Base-by-base conservation (phyloP, 1,140 invertebrate species). In the Coelopa frigida region DNA sequence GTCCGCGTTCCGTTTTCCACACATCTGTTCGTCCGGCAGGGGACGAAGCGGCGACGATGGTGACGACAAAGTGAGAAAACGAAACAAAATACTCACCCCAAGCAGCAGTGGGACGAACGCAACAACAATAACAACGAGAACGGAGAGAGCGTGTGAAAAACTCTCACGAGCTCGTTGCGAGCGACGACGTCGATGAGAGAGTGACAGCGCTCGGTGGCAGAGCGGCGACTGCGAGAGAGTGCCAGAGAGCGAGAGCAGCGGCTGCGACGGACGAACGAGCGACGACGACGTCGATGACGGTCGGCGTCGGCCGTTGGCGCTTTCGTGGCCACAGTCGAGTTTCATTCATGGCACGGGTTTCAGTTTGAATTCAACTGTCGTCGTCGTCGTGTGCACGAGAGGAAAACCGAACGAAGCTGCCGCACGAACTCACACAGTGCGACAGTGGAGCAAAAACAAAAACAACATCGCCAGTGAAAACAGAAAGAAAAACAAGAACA, bases 291-390 rank as follows among this genome's bases (percentile, higher is more conserved):
- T 5, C 17, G 24, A 22, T 33, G 20, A 31, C 26, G 32, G 40
- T 42, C 23, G 24, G 39, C 11, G 23, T 10, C 26, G n/a, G 32
- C 39, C 22, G 40, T 15, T 39, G 22, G 22, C 21, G 15, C n/a
- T 23, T 43, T 12, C 24, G 36, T 21, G 41, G 33, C 46, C 40
- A 48, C 40, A 35, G 31, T 24, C 29, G 41, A 49, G 41, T 49
- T 49, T 49, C 36, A 49, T 49, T 49, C 48, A 49, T 32, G 48
- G 36, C 42, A 37, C 33, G 27, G 42, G 37, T 32, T 44, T 49
- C 48, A 49, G 48, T 49, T 43, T 42, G 42, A 36, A 49, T 49
- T 49, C 48, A 49, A 49, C 48, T 43, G 48, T 44, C 36, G 48
- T 44, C 37, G 15, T n/a, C 33, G 29, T 44, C 43, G 33, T 36